Percentiles rank a stretch among this genome's conserved stretches.
Evolutionary conservation across 2,113 vertebrate species (phyloP).

Genomic region (Hypomesus transpacificus): DNA sequence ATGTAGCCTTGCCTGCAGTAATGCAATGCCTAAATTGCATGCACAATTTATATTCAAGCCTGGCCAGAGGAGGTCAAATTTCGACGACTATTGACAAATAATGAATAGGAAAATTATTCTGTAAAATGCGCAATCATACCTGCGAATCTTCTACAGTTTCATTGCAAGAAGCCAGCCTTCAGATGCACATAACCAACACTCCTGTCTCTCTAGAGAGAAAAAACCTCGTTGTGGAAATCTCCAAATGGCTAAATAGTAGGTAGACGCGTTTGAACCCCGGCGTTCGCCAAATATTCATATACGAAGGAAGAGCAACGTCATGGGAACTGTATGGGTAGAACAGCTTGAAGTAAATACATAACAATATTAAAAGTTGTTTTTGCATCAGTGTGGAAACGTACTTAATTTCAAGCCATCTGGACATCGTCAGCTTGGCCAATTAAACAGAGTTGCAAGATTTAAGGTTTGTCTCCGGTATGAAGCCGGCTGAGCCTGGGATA

Average conservation of each 20-base stretch:
- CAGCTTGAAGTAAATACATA: too few species aligned
- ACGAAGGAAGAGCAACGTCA: not conserved
- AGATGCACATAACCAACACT: conserved; percentile 54
- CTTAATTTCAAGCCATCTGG: too few species aligned
- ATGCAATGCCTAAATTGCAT: conserved; percentile 13
- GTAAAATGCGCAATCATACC: conserved; percentile 57
- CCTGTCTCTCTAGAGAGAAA: conserved; percentile 47
- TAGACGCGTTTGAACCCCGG: conserved; percentile 2
- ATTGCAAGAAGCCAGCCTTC: conserved; percentile 52
- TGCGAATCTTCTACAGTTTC: conserved; percentile 56
- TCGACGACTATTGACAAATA: conserved; percentile 25
- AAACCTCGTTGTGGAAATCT: conserved; percentile 54
- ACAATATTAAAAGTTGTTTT: too few species aligned
- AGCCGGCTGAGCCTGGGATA: too few species aligned
- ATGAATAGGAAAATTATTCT: conserved; percentile 40
- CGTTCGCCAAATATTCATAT: not conserved
- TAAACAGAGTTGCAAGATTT: too few species aligned
- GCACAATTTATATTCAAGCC: conserved; percentile 30
- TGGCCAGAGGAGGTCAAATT: conserved; percentile 41
- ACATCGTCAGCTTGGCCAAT: too few species aligned
- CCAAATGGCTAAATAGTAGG: conserved; percentile 54
- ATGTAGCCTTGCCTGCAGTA: not conserved
- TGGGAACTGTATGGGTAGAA: conserved; percentile 29
- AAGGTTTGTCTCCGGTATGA: too few species aligned
- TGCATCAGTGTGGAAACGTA: too few species aligned